Percentiles rank a stretch among this genome's conserved stretches.
Conservation (phyloP, 2,113 vertebrate species). For the Mola mola region DNA sequence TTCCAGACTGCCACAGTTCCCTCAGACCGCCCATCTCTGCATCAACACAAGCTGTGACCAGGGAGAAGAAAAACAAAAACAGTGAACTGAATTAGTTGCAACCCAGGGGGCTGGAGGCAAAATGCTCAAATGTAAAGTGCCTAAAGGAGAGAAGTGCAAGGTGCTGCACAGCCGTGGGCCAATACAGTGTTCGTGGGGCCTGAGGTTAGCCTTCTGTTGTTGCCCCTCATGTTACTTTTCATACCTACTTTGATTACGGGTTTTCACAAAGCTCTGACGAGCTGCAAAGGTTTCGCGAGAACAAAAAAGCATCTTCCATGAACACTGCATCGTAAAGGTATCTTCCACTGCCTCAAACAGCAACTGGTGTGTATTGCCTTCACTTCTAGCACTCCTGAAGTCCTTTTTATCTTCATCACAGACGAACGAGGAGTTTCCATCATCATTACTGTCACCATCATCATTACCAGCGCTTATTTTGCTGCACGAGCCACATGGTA, state of each 20-base stretch:
- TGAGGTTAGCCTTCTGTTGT: constrained; percentile 5
- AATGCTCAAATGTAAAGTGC: constrained; percentile 40
- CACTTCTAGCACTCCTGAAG: neutral
- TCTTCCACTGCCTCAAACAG: neutral
- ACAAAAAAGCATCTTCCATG: neutral
- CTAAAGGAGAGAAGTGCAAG: constrained; percentile 32
- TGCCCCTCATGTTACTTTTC: neutral
- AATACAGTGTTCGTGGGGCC: constrained; percentile 34
- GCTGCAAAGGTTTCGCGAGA: constrained; percentile 5
- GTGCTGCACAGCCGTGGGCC: constrained; percentile 37
- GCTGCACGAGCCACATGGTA: no score
- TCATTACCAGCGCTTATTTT: no score
- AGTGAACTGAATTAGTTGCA: constrained; percentile 31
- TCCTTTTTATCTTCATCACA: neutral
- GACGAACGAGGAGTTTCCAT: neutral
- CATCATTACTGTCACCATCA: neutral
- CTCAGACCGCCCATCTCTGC: constrained; percentile 12
- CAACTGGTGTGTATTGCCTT: constrained; percentile 4
- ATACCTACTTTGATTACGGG: neutral
- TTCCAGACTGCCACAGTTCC: constrained; percentile 9
- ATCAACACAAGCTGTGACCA: constrained; percentile 27
- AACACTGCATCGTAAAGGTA: constrained; percentile 7
- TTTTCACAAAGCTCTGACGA: neutral
- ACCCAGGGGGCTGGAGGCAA: constrained; percentile 29
- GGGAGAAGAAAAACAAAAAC: constrained; percentile 26